Evolutionary conservation across 2,113 vertebrate species (phyloP), one percentile per base, ranked within the genome.

Genomic region (Lycocorax pyrrhopterus): DNA sequence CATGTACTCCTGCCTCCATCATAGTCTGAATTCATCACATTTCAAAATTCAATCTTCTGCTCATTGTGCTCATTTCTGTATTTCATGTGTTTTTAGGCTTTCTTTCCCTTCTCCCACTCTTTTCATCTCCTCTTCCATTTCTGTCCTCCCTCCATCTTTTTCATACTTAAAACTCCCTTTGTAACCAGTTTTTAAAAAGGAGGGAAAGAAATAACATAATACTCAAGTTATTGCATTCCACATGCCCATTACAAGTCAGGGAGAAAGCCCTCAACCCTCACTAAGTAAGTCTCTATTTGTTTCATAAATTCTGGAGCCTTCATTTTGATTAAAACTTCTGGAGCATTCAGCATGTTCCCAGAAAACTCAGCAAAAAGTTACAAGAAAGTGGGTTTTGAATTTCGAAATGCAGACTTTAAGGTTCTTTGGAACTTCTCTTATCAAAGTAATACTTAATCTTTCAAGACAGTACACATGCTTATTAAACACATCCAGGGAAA

Each of bases 11-110:
- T 82, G 69, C 21, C 60, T 79, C 44, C 44, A 72, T 37, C 58
- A 56, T 19, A n/a, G 35, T 39, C 53, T 12, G 43, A 82, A 68
- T 22, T 53, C 7, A 0, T 7, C 6, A 56, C 1, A 1, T 18
- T 33, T 62, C 37, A 63, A 47, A 85, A 64, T 19, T 16, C 13
- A 33, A 52, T 68, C 53, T 67, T 60, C 67, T 73, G 46, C 53
- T 58, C 25, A 16, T 7, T 27, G 37, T 25, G 39, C 33, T 62
- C 13, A 14, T 83, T 76, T 67, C 58, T 62, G 2, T 35, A 80
- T 47, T 89, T 80, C 41, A 44, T 16, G n/a, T 32, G 39, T 12
- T 75, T 68, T 74, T n/a, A 53, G 27, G 23, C 17, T 32, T 41
- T 35, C 13, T 19, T 85, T 63, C 37, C 51, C 39, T 60, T 67